These are phyloP conservation scores for Cynodonichthys magdalenae DNA, from an alignment of 2,797 vertebrate species.

Conservation along the genomic window DNA sequence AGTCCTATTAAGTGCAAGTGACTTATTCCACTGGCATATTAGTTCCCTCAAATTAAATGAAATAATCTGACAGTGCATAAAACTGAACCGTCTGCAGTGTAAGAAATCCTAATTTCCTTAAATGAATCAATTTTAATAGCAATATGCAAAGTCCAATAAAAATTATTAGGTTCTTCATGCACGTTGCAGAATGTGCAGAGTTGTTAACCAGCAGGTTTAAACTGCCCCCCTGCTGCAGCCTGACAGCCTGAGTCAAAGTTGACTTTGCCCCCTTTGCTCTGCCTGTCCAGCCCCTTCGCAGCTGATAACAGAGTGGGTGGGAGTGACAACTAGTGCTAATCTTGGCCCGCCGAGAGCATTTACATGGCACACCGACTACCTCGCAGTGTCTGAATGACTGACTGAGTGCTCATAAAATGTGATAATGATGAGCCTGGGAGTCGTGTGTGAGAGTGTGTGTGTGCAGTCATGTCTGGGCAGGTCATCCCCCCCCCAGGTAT, in stretches of 20 bases:
- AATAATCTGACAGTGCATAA: too few relatives aligned
- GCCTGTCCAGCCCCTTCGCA: slow-evolving; percentile 46
- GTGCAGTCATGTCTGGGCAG: slow-evolving; percentile 51
- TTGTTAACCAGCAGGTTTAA: slow-evolving; percentile 18
- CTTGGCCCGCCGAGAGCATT: slow-evolving; percentile 59
- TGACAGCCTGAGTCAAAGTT: slow-evolving; percentile 57
- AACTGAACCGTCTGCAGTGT: too few relatives aligned
- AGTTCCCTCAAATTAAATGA: too few relatives aligned
- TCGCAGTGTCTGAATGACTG: slow-evolving; percentile 55
- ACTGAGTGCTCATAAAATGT: slow-evolving; percentile 71
- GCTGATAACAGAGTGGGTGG: slow-evolving; percentile 65
- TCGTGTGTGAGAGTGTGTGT: slow-evolving; percentile 38
- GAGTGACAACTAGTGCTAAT: slow-evolving; percentile 53
- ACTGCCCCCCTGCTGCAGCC: slow-evolving; percentile 40
- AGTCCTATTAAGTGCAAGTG: too few relatives aligned
- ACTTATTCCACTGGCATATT: too few relatives aligned
- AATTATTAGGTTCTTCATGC: too few relatives aligned
- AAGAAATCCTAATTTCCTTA: too few relatives aligned
- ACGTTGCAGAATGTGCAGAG: too few relatives aligned
- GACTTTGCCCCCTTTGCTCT: slow-evolving; percentile 67
- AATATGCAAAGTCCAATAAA: too few relatives aligned
- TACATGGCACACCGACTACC: slow-evolving; percentile 64
- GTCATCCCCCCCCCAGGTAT: slow-evolving; percentile 30
- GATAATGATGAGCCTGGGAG: slow-evolving; percentile 71
- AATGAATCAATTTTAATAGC: too few relatives aligned